Evolutionary conservation across 1,140 invertebrate genomes (phyloP), one percentile per base, ranked within the genome.

Genomic region (Hyposmocoma kahamanoa): DNA sequence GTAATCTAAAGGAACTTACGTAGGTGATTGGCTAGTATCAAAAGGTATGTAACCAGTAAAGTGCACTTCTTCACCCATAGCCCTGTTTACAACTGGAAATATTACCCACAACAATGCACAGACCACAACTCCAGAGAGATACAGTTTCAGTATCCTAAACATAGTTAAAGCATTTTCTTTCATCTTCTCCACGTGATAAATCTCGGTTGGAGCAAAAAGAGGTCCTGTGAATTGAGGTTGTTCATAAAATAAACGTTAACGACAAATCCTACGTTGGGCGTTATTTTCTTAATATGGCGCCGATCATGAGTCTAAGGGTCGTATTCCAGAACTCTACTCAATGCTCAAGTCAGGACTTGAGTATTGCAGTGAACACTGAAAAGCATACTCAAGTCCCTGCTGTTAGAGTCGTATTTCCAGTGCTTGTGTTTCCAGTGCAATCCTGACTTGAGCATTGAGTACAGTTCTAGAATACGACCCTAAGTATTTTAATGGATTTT

Each of bases 11-110:
- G n/a, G 50, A 17, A 67, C 73, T 67, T 53, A 81, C 77, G 44
- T 32, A 8, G 52, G 51, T 11, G 64, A 50, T 0, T 42, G 15
- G 8, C 36, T 59, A 1, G 71, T 72, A 41, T 78, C 66, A 38
- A 75, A 78, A 22, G 77, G 74, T 26, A 81, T 56, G 47, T 75
- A 78, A 3, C 59, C 74, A n/a, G 71, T 68, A 13, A 81, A 63
- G 18, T 62, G 39, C 2, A 64, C 72, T 10, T 66, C 54, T 38
- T 66, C 39, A 0, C 67, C 66, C 17, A 68, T 38, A 13, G 56
- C 52, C 22, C 54, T 61, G 15, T 74, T 75, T 2, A 75, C 53
- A 1, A 79, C 11, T 0, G 71, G 75, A 28, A 63, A 79, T 19
- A 65, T 39, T 1, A 55, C 56, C 64, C 63, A 77, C 18, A 73